Evolutionary conservation across 35 echinoderm and acorn worm genomes (phyloP), one percentile per base, ranked within the genome.

Genomic region (Apostichopus californicus): DNA sequence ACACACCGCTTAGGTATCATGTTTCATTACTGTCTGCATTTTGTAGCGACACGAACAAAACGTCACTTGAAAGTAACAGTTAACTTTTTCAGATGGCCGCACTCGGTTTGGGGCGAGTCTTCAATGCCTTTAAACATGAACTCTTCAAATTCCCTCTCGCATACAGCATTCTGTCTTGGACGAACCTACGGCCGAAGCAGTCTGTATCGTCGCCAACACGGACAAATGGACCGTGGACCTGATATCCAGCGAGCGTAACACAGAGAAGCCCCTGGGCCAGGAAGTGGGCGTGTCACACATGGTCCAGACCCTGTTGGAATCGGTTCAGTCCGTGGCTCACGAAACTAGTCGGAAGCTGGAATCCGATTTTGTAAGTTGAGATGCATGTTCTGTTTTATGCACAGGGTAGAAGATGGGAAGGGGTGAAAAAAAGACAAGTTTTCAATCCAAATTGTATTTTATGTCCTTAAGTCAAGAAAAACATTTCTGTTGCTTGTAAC

Each of bases 211-310:
- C 5, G 97, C 97, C 1, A 83, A 99, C 78, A 99, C 97, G 1
- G 97, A 99, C 77, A 96, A 90, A 17, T 99, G 95, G 97, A 95
- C 93, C 10, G 97, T 99, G 23, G 95, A 96, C 15, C 70, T 94
- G 9, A 58, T 99, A 21, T 96, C 97, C 17, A 96, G 95, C 80
- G 91, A 98, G 73, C 79, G 93, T 11, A 71, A 60, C 18, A 3
- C 25, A 14, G 93, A 99, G 18, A 96, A 93, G 58, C 86, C 91
- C 9, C 28, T 86, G 60, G 89, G 54, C 13, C 78, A 90, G 20
- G 95, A 96, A 6, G 86, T 99, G 7, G 55, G 81, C 5, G 80
- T 57, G 18, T 96, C 97, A 15, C 73, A 92, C 15, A 90, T 94
- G 65, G 93, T 99, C 7, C 70, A 78, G 13, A 81, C 93, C 11